Evolutionary conservation across 2,113 vertebrate genomes (phyloP).

Genomic region (Leuciscus idus): DNA sequence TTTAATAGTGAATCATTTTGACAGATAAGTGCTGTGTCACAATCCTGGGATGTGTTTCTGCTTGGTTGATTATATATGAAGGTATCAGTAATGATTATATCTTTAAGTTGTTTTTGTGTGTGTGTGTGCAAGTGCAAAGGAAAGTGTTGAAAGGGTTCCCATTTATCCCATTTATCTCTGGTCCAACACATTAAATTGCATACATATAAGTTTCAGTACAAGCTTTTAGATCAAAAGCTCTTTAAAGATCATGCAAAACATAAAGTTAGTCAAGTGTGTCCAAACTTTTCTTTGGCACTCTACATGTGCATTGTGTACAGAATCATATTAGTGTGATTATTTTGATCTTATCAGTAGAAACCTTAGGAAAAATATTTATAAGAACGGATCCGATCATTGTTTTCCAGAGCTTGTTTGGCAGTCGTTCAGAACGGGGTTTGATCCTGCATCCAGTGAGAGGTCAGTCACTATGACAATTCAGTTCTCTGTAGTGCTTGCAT

Average conservation of each 20-base stretch:
- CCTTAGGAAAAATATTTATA: not conserved
- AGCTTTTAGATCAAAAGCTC: not conserved
- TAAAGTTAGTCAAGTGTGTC: not conserved
- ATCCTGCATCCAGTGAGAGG: not conserved
- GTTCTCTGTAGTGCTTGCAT: too few relatives aligned
- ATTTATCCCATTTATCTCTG: not conserved
- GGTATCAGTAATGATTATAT: not conserved
- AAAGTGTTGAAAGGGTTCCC: not conserved
- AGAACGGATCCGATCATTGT: not conserved
- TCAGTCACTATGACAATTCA: too few relatives aligned
- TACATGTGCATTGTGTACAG: not conserved
- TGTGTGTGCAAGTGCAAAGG: not conserved
- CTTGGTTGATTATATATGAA: not conserved
- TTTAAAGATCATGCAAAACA: not conserved
- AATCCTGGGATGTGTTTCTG: not conserved
- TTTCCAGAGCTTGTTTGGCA: not conserved
- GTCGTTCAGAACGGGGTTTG: not conserved
- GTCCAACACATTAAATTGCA: not conserved
- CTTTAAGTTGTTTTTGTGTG: not conserved
- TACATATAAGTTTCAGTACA: not conserved
- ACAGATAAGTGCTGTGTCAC: slow-evolving; percentile 5
- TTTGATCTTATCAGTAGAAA: not conserved
- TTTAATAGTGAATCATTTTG: not conserved
- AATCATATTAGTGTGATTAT: not conserved
- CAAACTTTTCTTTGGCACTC: not conserved